A percentile compares a stretch with the other conserved stretches of the same genome.
These are phyloP conservation scores for Elephas maximus DNA, from an alignment of 2,113 vertebrate genomes.

Conservation along the genomic window DNA sequence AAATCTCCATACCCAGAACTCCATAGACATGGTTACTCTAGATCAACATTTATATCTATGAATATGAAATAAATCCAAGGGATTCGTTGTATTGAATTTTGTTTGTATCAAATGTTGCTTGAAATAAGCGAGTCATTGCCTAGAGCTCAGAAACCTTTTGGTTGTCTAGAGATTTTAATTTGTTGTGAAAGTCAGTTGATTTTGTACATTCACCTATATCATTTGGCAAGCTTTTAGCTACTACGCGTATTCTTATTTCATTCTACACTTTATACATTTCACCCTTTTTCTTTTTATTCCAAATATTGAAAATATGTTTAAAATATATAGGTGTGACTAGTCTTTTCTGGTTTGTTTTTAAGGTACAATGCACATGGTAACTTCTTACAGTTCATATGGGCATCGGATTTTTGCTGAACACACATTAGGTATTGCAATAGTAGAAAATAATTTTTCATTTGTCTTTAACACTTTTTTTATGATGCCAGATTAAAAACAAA, in stretches of 20 bases:
- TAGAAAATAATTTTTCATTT: neutral
- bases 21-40: neutral
- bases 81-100: neutral
- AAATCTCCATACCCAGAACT: neutral
- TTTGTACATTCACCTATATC: neutral
- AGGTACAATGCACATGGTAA: fast-evolving
- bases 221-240: neutral
- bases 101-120: conserved; percentile 37
- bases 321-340: neutral
- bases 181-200: conserved; percentile 41
- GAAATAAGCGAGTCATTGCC: neutral
- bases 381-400: neutral
- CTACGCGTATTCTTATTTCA: neutral
- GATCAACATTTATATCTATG: neutral
- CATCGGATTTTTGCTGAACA: neutral
- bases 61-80: neutral
- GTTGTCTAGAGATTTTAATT: conserved; percentile 46
- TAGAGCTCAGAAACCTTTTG: neutral
- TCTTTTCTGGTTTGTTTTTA: neutral
- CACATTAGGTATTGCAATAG: neutral
- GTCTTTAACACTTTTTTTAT: neutral
- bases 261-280: neutral
- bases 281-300: neutral
- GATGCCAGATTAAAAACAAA: neutral
- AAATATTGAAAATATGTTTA: conserved; percentile 39